Evolutionary conservation across 2,888 invertebrate genomes (phyloP).

Genomic region (Nymphalis c-album): DNA sequence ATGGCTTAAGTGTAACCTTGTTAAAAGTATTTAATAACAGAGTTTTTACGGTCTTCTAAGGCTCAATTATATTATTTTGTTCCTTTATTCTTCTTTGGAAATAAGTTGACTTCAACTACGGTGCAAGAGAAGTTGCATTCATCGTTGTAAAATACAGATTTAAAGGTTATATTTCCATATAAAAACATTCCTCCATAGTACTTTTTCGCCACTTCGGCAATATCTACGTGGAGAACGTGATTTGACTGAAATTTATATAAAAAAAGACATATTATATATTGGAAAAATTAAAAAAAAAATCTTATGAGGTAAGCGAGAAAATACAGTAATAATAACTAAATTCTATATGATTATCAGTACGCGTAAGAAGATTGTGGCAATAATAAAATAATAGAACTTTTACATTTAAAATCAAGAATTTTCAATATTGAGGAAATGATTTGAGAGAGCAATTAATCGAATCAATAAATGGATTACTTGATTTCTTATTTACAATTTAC

Average conservation of each 20-base stretch:
- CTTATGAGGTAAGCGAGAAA: too few relatives aligned
- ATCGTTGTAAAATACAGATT: slow-evolving; percentile 49
- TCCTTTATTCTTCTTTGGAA: slow-evolving; percentile 42
- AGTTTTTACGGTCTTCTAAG: background rate
- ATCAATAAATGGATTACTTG: too few relatives aligned
- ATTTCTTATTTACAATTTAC: too few relatives aligned
- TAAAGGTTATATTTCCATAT: slow-evolving; percentile 52
- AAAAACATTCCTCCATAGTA: slow-evolving; percentile 55
- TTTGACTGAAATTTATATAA: slow-evolving; percentile 47
- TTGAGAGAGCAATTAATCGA: too few relatives aligned
- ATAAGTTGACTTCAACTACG: slow-evolving; percentile 45
- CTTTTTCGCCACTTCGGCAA: slow-evolving; percentile 45
- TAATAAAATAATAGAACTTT: too few relatives aligned
- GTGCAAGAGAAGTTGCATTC: slow-evolving; percentile 58
- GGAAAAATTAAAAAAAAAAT: too few relatives aligned
- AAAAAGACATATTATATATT: too few relatives aligned
- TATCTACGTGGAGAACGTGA: slow-evolving; percentile 44
- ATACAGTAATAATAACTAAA: too few relatives aligned
- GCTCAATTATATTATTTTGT: background rate
- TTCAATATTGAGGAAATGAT: too few relatives aligned
- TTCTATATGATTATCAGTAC: too few relatives aligned
- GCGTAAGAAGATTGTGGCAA: too few relatives aligned
- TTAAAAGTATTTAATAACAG: background rate
- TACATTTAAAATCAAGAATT: too few relatives aligned
- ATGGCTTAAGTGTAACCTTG: background rate